phyloP scores from a whole-genome alignment of 2,797 vertebrate genomes.

The Falco cherrug region DNA sequence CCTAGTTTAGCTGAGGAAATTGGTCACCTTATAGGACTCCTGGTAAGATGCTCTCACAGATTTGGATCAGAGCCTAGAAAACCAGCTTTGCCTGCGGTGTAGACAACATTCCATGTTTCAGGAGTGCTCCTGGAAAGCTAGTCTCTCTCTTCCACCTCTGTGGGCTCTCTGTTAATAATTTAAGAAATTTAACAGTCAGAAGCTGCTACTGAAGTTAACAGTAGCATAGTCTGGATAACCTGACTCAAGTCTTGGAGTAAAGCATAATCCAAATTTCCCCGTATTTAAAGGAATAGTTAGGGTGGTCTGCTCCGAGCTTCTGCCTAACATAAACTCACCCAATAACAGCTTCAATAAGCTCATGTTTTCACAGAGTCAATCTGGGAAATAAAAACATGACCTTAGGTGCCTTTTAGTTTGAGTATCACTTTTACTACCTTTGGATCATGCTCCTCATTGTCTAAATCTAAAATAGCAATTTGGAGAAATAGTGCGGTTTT shows the following conservation, averaged over 20 bases:
- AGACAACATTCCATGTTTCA: not conserved
- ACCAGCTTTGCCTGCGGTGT: not conserved
- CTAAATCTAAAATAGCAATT: not conserved
- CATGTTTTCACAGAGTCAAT: not conserved
- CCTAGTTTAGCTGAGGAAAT: not conserved
- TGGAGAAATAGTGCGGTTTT: not conserved
- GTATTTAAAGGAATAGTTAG: not conserved
- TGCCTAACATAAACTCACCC: not conserved
- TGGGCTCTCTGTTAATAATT: not conserved
- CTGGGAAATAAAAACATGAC: not conserved
- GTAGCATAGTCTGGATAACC: not conserved
- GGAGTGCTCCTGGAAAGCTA: not conserved
- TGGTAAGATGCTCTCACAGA: not conserved
- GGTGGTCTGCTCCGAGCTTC: not conserved
- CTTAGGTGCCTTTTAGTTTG: not conserved
- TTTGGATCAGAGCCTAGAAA: slow-evolving; percentile 33
- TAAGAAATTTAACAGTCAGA: not conserved
- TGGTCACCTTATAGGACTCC: not conserved
- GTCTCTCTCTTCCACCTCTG: not conserved
- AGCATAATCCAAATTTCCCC: not conserved
- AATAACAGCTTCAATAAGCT: not conserved
- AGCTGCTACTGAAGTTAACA: not conserved
- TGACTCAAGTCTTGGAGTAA: not conserved
- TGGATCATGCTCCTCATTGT: not conserved
- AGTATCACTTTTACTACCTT: not conserved